phyloP scores from a whole-genome alignment of 2,113 vertebrate genomes.

The Prochilodus magdalenae region DNA sequence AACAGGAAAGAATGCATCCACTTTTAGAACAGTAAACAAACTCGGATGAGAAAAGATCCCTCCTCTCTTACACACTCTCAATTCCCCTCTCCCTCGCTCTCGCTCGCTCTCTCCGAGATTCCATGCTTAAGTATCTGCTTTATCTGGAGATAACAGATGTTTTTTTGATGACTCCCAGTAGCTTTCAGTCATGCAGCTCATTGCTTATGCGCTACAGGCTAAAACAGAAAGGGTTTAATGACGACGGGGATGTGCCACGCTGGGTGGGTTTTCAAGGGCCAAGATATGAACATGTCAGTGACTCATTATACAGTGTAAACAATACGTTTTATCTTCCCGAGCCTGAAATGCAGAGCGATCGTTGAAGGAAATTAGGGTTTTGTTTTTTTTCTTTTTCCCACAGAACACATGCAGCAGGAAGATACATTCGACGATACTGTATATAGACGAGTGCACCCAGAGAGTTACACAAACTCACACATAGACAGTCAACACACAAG shows the following conservation, averaged over 20 bases:
- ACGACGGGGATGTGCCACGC: slow-evolving; percentile 11
- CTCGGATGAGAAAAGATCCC: slow-evolving; percentile 7
- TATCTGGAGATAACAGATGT: slow-evolving; percentile 39
- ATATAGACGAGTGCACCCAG: neutral
- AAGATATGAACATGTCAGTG: slow-evolving; percentile 25
- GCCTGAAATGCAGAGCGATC: neutral
- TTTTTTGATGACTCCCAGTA: slow-evolving; percentile 37
- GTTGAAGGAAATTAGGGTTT: neutral
- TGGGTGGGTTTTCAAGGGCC: slow-evolving; percentile 20
- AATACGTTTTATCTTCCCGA: slow-evolving; percentile 11
- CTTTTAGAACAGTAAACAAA: slow-evolving; percentile 20
- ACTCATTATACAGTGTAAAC: slow-evolving; percentile 23
- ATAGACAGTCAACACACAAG: neutral
- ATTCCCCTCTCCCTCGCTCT: neutral
- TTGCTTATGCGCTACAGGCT: slow-evolving; percentile 24
- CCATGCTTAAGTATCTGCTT: slow-evolving; percentile 10
- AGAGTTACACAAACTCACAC: neutral
- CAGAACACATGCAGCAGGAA: neutral
- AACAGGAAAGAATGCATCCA: slow-evolving; percentile 20
- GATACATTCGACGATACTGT: neutral
- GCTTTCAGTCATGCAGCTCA: slow-evolving; percentile 31
- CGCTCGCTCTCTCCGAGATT: neutral
- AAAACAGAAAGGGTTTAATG: slow-evolving; percentile 8
- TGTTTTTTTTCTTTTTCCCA: neutral
- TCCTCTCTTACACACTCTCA: neutral